Percentiles rank a stretch among this genome's conserved stretches.
Conservation (phyloP, 2,888 invertebrate genomes). For the Catocala sponsa region DNA sequence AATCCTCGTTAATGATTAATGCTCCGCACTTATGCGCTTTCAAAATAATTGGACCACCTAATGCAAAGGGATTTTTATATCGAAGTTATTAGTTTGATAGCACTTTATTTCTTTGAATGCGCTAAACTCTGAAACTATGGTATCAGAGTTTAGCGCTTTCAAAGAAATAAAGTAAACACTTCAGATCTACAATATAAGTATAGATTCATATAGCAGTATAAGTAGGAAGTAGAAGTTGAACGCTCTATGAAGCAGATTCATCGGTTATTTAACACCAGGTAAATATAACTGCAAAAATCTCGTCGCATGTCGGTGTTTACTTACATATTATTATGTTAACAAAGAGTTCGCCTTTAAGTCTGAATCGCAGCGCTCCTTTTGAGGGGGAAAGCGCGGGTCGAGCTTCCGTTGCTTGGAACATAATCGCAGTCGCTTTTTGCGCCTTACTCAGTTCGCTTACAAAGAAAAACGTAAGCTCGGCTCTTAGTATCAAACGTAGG, state of each 20-base stretch:
- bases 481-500: conserved; percentile 50
- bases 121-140: too few relatives aligned
- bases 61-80: too few relatives aligned
- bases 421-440: conserved; percentile 63
- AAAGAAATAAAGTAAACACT: too few relatives aligned
- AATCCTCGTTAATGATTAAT: too few relatives aligned
- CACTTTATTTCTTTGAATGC: too few relatives aligned
- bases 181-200: too few relatives aligned
- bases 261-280: conserved; percentile 12
- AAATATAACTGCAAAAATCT: conserved; percentile 22
- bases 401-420: conserved; percentile 56
- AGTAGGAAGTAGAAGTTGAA: background rate
- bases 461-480: conserved; percentile 55
- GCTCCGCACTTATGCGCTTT: too few relatives aligned
- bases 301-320: conserved; percentile 29
- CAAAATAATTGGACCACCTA: too few relatives aligned
- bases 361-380: conserved; percentile 62
- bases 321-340: conserved; percentile 49
- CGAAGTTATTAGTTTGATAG: too few relatives aligned
- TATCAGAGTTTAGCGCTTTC: too few relatives aligned
- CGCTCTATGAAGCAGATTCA: background rate
- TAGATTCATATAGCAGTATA: too few relatives aligned
- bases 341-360: conserved; percentile 57
- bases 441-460: conserved; percentile 51
- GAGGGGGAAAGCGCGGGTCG: conserved; percentile 53